phyloP scores from a whole-genome alignment of 2,888 invertebrate species.

The Therioaphis trifolii region DNA sequence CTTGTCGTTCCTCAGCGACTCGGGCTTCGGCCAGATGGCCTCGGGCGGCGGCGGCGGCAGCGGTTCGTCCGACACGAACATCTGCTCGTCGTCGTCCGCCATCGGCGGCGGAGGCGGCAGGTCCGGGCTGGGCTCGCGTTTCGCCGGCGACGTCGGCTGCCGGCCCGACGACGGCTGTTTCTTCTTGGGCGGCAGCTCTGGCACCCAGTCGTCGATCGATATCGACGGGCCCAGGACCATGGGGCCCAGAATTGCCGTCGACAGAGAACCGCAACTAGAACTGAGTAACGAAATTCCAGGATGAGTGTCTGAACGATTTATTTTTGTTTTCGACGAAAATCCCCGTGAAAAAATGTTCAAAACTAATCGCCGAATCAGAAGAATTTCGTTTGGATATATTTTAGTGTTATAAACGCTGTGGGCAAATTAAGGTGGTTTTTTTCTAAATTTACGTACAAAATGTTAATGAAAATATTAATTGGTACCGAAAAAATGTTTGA shows the following conservation, averaged over 20 bases:
- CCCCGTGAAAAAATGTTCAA: too few species aligned
- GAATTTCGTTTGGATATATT: too few species aligned
- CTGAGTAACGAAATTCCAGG: slow-evolving; percentile 62
- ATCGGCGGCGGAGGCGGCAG: slow-evolving; percentile 76
- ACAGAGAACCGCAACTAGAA: slow-evolving; percentile 73
- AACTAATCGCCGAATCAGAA: too few species aligned
- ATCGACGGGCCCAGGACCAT: slow-evolving; percentile 75
- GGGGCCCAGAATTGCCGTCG: slow-evolving; percentile 73
- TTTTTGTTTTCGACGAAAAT: background rate
- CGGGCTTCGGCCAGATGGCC: slow-evolving; percentile 60
- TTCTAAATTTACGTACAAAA: too few species aligned
- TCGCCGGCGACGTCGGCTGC: slow-evolving; percentile 66
- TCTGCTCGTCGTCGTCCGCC: slow-evolving; percentile 73
- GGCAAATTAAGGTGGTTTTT: too few species aligned
- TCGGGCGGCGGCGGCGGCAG: slow-evolving; percentile 74
- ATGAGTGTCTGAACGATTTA: too few species aligned
- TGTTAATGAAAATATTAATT: too few species aligned
- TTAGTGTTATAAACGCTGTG: too few species aligned
- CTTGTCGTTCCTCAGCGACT: slow-evolving; percentile 47
- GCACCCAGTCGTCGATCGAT: slow-evolving; percentile 77
- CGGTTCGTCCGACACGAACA: slow-evolving; percentile 74
- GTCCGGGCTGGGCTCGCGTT: slow-evolving; percentile 70
- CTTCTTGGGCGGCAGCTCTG: slow-evolving; percentile 83
- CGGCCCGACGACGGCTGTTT: slow-evolving; percentile 68
- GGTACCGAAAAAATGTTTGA: too few species aligned